Percentiles rank a stretch among this genome's conserved stretches.
Conservation (phyloP, 2,888 invertebrate genomes). For the Mesoligia furuncula region DNA sequence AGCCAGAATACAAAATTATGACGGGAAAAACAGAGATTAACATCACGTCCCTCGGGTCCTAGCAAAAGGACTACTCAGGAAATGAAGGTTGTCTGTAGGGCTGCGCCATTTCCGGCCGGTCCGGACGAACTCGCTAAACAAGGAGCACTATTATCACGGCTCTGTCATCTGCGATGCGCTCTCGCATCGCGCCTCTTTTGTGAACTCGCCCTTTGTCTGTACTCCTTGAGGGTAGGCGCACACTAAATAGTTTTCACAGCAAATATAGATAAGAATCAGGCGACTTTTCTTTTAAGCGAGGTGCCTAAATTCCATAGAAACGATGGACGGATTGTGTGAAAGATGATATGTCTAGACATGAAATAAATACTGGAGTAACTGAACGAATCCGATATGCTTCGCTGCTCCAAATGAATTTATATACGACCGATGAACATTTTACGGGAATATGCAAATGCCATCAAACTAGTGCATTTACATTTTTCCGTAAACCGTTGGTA, state of each 20-base stretch:
- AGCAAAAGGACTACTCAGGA: constrained; percentile 82
- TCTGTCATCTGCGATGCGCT: constrained; percentile 79
- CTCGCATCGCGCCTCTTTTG: constrained; percentile 75
- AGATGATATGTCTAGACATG: not conserved
- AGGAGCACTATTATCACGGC: constrained; percentile 77
- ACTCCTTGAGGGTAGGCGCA: constrained; percentile 47
- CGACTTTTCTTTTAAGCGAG: not conserved
- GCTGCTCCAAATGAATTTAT: not conserved
- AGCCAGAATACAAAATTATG: constrained; percentile 60
- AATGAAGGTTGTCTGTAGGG: constrained; percentile 87
- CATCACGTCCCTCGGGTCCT: constrained; percentile 65
- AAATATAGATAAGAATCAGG: constrained; percentile 3
- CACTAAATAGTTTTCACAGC: constrained; percentile 44
- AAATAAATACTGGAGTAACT: not conserved
- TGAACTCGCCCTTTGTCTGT: constrained; percentile 71
- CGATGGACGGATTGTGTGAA: not conserved
- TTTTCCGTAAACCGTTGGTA: not conserved
- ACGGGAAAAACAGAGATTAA: constrained; percentile 66
- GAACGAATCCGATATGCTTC: not conserved
- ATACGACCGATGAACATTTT: not conserved
- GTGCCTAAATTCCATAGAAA: rapidly evolving
- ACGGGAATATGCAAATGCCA: not conserved
- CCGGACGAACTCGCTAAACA: constrained; percentile 81
- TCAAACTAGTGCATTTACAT: not conserved
- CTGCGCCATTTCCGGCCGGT: constrained; percentile 83